Evolutionary conservation across 2,888 invertebrate genomes (phyloP), one percentile per base, ranked within the genome.

Genomic region (Euproctis similis): DNA sequence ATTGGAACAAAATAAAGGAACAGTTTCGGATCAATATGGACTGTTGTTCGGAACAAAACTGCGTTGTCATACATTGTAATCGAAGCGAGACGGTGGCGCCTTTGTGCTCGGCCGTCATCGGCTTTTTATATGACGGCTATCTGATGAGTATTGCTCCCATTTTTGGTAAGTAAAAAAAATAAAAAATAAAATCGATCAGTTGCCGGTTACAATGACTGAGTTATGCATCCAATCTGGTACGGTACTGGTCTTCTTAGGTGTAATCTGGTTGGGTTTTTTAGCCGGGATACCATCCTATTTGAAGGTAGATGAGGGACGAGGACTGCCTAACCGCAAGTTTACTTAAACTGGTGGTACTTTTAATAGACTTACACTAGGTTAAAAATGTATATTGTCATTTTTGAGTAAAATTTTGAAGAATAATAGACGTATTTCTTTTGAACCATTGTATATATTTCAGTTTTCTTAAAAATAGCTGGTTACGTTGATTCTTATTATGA

Each of bases 41-140:
- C 77, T 71, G 80, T 76, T 75, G 75, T 74, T 70, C 69, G 47
- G 53, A 60, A 55, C 66, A 78, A 81, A n/a, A 81, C 64, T 74
- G 84, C 84, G 71, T 75, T 76, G 84, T 82, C 84, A 84, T 82
- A 82, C 74, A 69, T 71, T 69, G 77, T 82, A 84, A 82, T 84
- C 80, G 80, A 84, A 66, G 72, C 64, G 64, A 59, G 71, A 68
- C 76, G 76, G 76, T 77, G 80, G 82, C 80, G 75, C 69, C 80
- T 78, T 84, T 84, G 82, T 53, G 55, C 14, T 51, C 47, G 46
- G 56, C 74, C 72, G 74, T 81, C 80, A 70, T 65, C 80, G 65
- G 60, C 58, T 82, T 82, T 84, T 84, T 82, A 66, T n/a, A n/a
- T n/a, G 75, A 59, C 54, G 58, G 56, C 72, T 82, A 82, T 82